These are phyloP conservation scores for Etheostoma nigrum DNA, from an alignment of 2,797 vertebrate species.

Conservation along the genomic window DNA sequence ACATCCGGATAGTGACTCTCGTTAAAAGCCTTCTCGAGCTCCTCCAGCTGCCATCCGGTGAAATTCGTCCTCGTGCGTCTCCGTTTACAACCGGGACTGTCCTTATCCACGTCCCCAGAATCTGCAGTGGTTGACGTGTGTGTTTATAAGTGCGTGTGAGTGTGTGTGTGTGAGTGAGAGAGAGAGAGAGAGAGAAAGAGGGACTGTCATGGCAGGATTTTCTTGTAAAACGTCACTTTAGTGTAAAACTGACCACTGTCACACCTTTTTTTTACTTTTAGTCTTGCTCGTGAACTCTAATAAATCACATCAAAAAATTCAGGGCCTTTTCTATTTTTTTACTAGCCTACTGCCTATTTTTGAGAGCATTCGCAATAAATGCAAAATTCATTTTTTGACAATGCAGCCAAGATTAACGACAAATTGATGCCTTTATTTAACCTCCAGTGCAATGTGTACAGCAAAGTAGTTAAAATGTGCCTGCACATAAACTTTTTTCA, in stretches of 20 bases:
- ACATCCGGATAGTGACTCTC: constrained; percentile 99
- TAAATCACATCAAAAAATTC: background rate
- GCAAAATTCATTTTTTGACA: background rate
- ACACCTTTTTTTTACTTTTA: background rate
- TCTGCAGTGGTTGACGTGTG: constrained; percentile 75
- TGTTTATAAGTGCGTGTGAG: background rate
- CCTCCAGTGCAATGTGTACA: background rate
- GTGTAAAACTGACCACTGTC: constrained; percentile 10
- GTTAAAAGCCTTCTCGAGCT: constrained; percentile 97
- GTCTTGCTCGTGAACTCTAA: background rate
- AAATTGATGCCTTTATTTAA: background rate
- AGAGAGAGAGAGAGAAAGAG: constrained; percentile 19
- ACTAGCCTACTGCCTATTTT: background rate
- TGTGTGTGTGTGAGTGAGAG: constrained; percentile 10
- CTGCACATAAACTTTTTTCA: background rate
- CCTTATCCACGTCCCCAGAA: constrained; percentile 95
- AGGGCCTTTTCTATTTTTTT: no score
- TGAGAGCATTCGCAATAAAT: background rate
- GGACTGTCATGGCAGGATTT: constrained; percentile 16
- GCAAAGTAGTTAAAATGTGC: background rate
- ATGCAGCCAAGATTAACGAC: background rate
- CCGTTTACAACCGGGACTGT: constrained; percentile 96
- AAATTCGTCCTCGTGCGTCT: constrained; percentile 98
- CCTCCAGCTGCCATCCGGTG: constrained; percentile 98
- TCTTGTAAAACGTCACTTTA: constrained; percentile 26